These are phyloP conservation scores for Triplophysa siluroides DNA, from an alignment of 2,113 vertebrate species.

Conservation along the genomic window DNA sequence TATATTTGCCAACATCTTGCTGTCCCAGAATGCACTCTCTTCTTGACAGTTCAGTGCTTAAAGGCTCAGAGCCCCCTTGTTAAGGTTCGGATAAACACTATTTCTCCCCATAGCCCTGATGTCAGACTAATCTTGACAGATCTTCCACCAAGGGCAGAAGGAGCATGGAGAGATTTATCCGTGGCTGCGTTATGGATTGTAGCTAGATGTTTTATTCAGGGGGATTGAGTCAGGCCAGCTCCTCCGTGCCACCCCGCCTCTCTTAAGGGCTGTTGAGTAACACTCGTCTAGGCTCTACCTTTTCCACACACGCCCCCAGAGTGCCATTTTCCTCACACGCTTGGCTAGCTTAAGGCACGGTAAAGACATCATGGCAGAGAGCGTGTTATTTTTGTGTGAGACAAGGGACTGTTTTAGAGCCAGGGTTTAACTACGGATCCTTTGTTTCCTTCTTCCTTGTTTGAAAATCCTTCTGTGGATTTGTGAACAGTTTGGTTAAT, in stretches of 20 bases:
- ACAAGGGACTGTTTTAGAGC: conserved; percentile 34
- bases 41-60: conserved; percentile 47
- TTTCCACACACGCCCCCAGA: conserved; percentile 53
- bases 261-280: conserved; percentile 60
- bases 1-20: neutral
- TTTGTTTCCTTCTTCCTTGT: neutral
- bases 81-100: conserved; percentile 61
- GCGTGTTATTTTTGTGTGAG: conserved; percentile 28
- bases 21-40: conserved; percentile 55
- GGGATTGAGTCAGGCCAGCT: conserved; percentile 56
- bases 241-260: conserved; percentile 51
- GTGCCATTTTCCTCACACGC: conserved; percentile 36
- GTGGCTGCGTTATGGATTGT: conserved; percentile 59
- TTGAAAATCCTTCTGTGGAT: neutral
- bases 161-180: conserved; percentile 69
- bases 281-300: conserved; percentile 52
- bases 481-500: neutral
- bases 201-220: conserved; percentile 58
- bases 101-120: conserved; percentile 63
- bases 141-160: conserved; percentile 62
- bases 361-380: conserved; percentile 38
- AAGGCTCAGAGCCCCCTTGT: conserved; percentile 56
- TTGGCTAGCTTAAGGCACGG: conserved; percentile 20
- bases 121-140: conserved; percentile 66
- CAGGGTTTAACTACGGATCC: conserved; percentile 1